These are phyloP conservation scores for Zaprionus davidi DNA, from an alignment of 1,140 invertebrate genomes.

Conservation along the genomic window DNA sequence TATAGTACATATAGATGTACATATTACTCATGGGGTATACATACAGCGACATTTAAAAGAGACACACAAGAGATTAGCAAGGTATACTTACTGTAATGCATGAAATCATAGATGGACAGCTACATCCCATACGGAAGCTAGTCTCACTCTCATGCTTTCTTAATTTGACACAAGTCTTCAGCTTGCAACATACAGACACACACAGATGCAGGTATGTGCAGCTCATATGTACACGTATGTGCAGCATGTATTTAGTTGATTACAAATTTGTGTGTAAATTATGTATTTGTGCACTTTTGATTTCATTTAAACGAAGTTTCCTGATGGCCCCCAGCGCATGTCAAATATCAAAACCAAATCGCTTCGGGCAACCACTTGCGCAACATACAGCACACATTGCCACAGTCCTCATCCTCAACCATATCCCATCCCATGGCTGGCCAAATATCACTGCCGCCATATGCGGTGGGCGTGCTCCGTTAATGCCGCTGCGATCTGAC, in stretches of 20 bases:
- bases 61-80: not conserved
- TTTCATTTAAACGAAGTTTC: conserved; percentile 83
- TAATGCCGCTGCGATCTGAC: conserved; percentile 53
- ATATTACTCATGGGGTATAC: no score
- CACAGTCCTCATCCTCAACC: conserved; percentile 43
- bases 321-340: conserved; percentile 80
- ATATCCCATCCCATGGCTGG: conserved; percentile 41
- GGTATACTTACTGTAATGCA: not conserved
- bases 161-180: not conserved
- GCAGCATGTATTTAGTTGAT: conserved; percentile 32
- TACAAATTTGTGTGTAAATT: conserved; percentile 77
- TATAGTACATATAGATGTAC: not conserved
- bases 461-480: conserved; percentile 79
- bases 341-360: conserved; percentile 79
- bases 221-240: not conserved
- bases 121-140: not conserved
- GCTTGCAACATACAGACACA: not conserved
- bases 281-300: conserved; percentile 82
- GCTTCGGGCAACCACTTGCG: conserved; percentile 64
- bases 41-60: not conserved
- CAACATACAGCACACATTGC: conserved; percentile 47
- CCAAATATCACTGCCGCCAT: conserved; percentile 78
- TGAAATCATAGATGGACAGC: not conserved
- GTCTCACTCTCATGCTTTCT: not conserved
- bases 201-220: not conserved